These are phyloP conservation scores for Pseudocheirus occidentalis DNA, from an alignment of 2,797 vertebrate species.

Conservation along the genomic window DNA sequence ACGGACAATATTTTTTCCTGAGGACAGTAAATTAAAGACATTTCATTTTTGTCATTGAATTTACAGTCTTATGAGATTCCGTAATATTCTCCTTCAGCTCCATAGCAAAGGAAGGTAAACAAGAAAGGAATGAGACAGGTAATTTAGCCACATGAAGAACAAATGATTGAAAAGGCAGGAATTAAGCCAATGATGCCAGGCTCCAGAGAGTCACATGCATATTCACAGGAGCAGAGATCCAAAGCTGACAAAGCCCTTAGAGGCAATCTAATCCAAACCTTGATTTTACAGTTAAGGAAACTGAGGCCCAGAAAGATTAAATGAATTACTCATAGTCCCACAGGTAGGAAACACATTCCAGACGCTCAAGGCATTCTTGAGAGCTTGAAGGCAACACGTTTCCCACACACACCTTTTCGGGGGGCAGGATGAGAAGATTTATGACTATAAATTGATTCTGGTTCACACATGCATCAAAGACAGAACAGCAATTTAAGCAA, in stretches of 20 bases:
- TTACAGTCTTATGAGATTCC: neutral
- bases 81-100: neutral
- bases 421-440: neutral
- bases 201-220: neutral
- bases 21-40: neutral
- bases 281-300: neutral
- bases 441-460: conserved; percentile 37
- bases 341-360: neutral
- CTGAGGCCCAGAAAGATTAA: neutral
- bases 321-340: neutral
- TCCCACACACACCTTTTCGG: no score
- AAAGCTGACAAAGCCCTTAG: neutral
- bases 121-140: neutral
- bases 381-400: neutral
- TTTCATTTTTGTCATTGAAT: neutral
- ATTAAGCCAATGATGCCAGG: neutral
- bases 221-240: neutral
- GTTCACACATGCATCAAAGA: conserved; percentile 40
- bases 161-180: neutral
- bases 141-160: neutral
- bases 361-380: neutral
- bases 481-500: conserved; percentile 3
- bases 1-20: neutral
- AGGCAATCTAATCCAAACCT: neutral
- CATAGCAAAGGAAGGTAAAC: neutral